A percentile compares a stretch with the other conserved stretches of the same genome.
Conservation (phyloP, 2,888 invertebrate genomes). For the Tillus elongatus region DNA sequence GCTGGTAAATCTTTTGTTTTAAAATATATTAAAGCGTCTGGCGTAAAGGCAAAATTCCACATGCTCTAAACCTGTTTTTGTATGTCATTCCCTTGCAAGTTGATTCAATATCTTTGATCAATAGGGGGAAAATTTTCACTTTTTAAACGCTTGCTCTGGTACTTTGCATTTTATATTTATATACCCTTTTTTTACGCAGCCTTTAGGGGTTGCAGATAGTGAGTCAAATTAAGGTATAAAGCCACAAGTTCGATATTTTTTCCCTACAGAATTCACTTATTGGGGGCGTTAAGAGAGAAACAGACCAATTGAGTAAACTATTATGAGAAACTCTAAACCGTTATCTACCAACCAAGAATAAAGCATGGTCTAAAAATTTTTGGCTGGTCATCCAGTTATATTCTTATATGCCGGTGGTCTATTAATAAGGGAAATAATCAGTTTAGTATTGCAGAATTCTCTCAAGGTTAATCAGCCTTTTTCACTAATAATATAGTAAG, state of each 20-base stretch:
- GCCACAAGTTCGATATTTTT: conserved; percentile 27
- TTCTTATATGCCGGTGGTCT: conserved; percentile 6
- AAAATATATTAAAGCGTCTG: conserved; percentile 7
- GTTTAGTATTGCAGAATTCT: not conserved
- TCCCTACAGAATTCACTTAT: conserved; percentile 27
- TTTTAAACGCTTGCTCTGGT: conserved; percentile 17
- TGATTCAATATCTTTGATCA: conserved; percentile 18
- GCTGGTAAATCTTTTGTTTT: conserved; percentile 6
- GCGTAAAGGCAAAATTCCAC: conserved; percentile 8
- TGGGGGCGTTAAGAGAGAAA: conserved; percentile 28
- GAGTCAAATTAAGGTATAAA: conserved; percentile 28
- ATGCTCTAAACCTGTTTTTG: conserved; percentile 4
- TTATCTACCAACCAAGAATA: conserved; percentile 27
- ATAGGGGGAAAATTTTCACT: conserved; percentile 20
- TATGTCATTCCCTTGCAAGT: conserved; percentile 8
- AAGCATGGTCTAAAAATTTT: conserved; percentile 32
- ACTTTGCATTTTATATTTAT: conserved; percentile 10
- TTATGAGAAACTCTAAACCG: conserved; percentile 22
- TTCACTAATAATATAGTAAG: conserved; percentile 22
- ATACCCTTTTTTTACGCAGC: conserved; percentile 21
- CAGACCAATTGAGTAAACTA: conserved; percentile 29
- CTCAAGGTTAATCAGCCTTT: not conserved
- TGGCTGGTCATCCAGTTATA: conserved; percentile 31
- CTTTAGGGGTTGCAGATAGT: conserved; percentile 30
- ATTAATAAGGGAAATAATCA: conserved; percentile 25